These are phyloP conservation scores for Trialeurodes vaporariorum DNA, from an alignment of 1,140 invertebrate species.

Conservation along the genomic window DNA sequence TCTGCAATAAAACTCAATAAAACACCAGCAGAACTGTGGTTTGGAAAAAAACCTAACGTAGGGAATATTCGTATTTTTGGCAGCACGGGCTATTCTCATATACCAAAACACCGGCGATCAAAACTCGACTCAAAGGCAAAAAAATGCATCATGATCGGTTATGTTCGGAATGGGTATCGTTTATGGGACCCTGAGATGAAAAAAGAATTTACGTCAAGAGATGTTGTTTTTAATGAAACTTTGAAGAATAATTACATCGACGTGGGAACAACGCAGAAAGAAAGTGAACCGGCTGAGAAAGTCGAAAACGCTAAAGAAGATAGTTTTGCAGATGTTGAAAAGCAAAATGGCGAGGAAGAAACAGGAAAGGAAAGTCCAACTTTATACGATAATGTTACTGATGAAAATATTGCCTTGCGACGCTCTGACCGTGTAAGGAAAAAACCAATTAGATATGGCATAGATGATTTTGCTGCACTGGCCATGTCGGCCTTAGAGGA, in stretches of 20 bases:
- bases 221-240: conserved; percentile 11
- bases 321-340: not conserved
- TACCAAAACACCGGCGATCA: too few relatives aligned
- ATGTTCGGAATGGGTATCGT: conserved; percentile 1
- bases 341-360: not conserved
- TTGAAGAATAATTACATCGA: not conserved
- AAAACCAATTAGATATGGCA: too few relatives aligned
- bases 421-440: too few relatives aligned
- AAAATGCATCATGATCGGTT: conserved; percentile 27
- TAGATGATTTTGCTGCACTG: too few relatives aligned
- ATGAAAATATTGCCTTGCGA: too few relatives aligned
- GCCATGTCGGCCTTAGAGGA: too few relatives aligned
- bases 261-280: not conserved
- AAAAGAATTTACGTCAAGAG: not conserved
- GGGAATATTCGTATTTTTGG: conserved; percentile 29
- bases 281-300: not conserved
- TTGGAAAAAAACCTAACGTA: conserved; percentile 19
- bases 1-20: conserved; percentile 9
- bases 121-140: conserved; percentile 25
- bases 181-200: not conserved
- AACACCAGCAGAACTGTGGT: conserved; percentile 24
- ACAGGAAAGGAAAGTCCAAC: too few relatives aligned
- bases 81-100: conserved; percentile 19
- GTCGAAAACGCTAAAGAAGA: not conserved
- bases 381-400: too few relatives aligned